These are phyloP conservation scores for Heliothis peltigera DNA, from an alignment of 2,888 invertebrate species.

Conservation along the genomic window DNA sequence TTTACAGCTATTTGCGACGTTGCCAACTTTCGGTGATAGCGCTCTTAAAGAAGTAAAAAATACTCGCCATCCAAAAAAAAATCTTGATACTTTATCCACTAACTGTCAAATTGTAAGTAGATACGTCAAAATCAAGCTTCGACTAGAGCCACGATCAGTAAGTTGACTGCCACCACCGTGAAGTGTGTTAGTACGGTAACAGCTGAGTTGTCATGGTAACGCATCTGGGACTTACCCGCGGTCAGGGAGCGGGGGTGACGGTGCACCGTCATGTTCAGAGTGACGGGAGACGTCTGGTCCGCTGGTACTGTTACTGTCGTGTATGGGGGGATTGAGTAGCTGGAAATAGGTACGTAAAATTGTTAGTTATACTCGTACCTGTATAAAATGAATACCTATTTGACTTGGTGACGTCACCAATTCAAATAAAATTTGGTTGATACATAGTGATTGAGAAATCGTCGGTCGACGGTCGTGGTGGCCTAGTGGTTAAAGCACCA, in stretches of 20 bases:
- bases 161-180: slow-evolving; percentile 72
- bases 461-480: too few relatives aligned
- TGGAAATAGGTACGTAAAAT: too few relatives aligned
- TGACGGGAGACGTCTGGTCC: slow-evolving; percentile 67
- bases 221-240: slow-evolving; percentile 78
- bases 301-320: slow-evolving; percentile 73
- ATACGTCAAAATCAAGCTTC: slow-evolving; percentile 59
- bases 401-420: too few relatives aligned
- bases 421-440: too few relatives aligned
- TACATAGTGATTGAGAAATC: too few relatives aligned
- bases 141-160: slow-evolving; percentile 73
- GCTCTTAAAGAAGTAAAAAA: too few relatives aligned
- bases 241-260: slow-evolving; percentile 69
- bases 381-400: too few relatives aligned
- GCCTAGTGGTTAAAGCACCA: too few relatives aligned
- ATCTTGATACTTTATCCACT: background rate
- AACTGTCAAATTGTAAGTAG: slow-evolving; percentile 5
- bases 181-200: slow-evolving; percentile 71
- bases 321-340: slow-evolving; percentile 67
- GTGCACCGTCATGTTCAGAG: slow-evolving; percentile 70
- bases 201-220: slow-evolving; percentile 75
- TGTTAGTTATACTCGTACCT: too few relatives aligned
- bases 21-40: too few relatives aligned
- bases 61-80: too few relatives aligned
- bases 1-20: too few relatives aligned